Percentiles rank a stretch among this genome's conserved stretches.
Conservation (phyloP, 2,113 vertebrate species). For the Corythornis cristatus region DNA sequence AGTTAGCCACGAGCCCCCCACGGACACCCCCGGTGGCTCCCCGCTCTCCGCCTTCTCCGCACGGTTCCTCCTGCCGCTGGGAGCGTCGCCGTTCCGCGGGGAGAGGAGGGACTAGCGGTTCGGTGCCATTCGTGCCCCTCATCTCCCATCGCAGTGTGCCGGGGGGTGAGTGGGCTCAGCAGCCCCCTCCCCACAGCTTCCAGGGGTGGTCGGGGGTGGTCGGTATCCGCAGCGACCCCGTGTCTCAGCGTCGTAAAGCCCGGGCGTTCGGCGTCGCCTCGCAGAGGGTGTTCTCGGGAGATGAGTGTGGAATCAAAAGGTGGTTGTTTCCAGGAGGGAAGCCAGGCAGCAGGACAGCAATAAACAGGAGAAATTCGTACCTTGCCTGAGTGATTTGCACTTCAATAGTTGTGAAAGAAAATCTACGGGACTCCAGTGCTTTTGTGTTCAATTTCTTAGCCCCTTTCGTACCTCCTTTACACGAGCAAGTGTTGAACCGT, state of each 20-base stretch:
- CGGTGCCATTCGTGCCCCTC: slow-evolving; percentile 20
- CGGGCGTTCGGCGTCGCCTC: slow-evolving; percentile 26
- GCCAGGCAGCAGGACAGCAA: slow-evolving; percentile 79
- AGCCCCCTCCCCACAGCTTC: background rate
- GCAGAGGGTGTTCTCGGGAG: slow-evolving; percentile 67
- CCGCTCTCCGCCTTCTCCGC: background rate
- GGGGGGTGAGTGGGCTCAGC: background rate
- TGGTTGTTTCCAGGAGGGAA: slow-evolving; percentile 61
- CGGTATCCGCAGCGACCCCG: background rate
- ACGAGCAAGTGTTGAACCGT: slow-evolving; percentile 74
- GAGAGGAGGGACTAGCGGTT: background rate
- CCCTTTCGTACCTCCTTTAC: slow-evolving; percentile 76
- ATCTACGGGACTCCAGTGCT: slow-evolving; percentile 72
- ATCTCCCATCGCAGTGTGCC: background rate
- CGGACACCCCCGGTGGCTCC: background rate
- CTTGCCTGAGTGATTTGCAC: slow-evolving; percentile 77
- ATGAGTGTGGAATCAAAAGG: slow-evolving; percentile 46
- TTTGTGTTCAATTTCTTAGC: slow-evolving; percentile 73
- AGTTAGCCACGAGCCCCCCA: background rate
- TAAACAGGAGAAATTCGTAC: slow-evolving; percentile 77
- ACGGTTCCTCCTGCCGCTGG: background rate
- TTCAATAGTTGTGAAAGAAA: slow-evolving; percentile 77
- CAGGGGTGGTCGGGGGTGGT: background rate
- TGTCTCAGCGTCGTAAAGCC: background rate
- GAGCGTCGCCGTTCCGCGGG: background rate